Evolutionary conservation across 2,113 vertebrate species (phyloP), one percentile per base, ranked within the genome.

Genomic region (Erythrocercus mccallii): DNA sequence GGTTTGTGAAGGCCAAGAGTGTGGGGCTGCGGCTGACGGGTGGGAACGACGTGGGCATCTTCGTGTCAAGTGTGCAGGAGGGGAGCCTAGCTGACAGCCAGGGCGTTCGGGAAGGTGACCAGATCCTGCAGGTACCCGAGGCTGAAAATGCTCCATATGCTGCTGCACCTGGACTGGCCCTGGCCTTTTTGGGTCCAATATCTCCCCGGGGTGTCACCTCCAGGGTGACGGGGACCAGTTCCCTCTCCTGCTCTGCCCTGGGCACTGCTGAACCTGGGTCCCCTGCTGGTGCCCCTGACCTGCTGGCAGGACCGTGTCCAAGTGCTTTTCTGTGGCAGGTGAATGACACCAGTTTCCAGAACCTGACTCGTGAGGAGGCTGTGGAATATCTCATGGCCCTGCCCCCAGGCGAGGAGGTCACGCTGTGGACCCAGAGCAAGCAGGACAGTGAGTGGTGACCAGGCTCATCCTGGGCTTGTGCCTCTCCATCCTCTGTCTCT

Each of bases 21-120:
- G 89, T 99, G 1, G 99, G 99, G 33, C 97, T 99, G 71, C 98
- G 98, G 65, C 98, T 99, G 42, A 98, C 99, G 0, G 99, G 99
- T 0, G 99, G 99, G 30, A 99, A 99, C 0, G 98, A 99, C 1
- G 98, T 99, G 12, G 99, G 99, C 42, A 99, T 99, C 97, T 99
- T 99, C 13, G 99, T 99, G 21, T 98, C 99, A 0, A 98, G 98
- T 0, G 98, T 99, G 85, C 99, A 99, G 93, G 98, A 98, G 7
- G 99, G 98, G 86, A 99, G 99, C 95, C 98, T 98, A 0, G 99
- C 99, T 0, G 98, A 98, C 5, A 88, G 82, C 19, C 98, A 99
- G 94, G 99, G 99, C 3, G 94, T 99, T 97, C 97, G 40, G 78
- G 99, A 99, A 83, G 99, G 99, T 6, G 99, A 99, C 82, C 99